A percentile compares a stretch with the other conserved stretches of the same genome.
phyloP scores from a whole-genome alignment of 37 sponge, comb jelly and placozoan genomes.

The Hormiphora californensis region DNA sequence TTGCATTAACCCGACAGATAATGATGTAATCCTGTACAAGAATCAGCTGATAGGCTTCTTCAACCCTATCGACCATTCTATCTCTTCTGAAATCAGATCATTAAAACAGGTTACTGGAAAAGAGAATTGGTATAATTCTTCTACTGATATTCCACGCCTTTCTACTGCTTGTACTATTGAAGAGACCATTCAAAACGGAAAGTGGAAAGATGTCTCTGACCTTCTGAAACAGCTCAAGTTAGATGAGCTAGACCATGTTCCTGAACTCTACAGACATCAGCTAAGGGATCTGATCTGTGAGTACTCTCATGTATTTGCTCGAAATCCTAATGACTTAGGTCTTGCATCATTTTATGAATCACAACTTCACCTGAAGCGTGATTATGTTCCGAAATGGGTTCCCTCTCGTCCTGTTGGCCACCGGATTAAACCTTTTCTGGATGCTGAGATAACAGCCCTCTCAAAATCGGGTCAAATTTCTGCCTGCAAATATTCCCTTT shows the following conservation, averaged over 20 bases:
- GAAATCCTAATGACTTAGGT: background rate
- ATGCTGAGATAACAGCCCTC: background rate
- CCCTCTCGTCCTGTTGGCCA: background rate
- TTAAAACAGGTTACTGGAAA: too few species aligned
- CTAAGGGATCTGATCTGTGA: conserved; percentile 10
- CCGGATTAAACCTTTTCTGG: background rate
- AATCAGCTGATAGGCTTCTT: background rate
- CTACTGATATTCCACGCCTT: background rate
- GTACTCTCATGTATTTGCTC: background rate
- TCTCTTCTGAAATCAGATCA: background rate
- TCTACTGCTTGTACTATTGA: background rate
- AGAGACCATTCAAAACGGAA: conserved; percentile 9
- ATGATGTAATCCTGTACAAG: background rate
- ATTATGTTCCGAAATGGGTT: background rate
- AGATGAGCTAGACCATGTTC: background rate
- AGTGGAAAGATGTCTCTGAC: background rate
- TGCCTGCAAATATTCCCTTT: too few species aligned
- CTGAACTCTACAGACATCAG: background rate
- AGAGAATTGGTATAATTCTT: background rate
- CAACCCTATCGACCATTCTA: background rate
- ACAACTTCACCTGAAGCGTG: background rate
- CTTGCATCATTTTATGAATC: conserved; percentile 20
- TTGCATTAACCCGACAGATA: background rate
- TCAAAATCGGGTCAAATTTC: too few species aligned
- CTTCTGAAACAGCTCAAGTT: background rate